phyloP scores from a whole-genome alignment of 2,888 invertebrate genomes.

The Nomada goodeniana region DNA sequence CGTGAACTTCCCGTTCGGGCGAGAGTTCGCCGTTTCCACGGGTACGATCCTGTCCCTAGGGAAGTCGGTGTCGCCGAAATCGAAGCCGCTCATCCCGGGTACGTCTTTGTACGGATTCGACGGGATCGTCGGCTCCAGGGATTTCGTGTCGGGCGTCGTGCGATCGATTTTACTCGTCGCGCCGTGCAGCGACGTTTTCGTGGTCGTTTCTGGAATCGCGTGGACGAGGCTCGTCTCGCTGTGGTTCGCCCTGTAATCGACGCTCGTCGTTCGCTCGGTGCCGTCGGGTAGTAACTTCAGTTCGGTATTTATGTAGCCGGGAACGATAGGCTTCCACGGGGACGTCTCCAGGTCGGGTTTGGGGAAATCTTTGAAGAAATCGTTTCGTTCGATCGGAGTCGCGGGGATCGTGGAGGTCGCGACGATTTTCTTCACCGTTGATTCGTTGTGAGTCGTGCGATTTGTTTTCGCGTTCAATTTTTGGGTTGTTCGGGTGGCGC shows the following conservation, averaged over 20 bases:
- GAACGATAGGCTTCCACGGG: conserved; percentile 82
- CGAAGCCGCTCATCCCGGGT: conserved; percentile 71
- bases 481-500: not conserved
- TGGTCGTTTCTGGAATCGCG: not conserved
- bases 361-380: conserved; percentile 75
- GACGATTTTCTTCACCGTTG: not conserved
- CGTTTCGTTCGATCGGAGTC: conserved; percentile 29
- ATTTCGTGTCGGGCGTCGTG: not conserved
- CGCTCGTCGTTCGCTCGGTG: not conserved
- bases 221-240: not conserved
- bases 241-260: conserved; percentile 37
- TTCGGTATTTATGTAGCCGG: conserved; percentile 76
- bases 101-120: conserved; percentile 43
- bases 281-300: conserved; percentile 67
- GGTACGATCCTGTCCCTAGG: conserved; percentile 79
- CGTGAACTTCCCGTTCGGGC: conserved; percentile 80
- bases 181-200: conserved; percentile 8
- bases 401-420: conserved; percentile 29
- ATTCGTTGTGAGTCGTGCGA: conserved; percentile 13
- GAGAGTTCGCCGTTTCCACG: conserved; percentile 76
- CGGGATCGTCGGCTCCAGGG: conserved; percentile 40
- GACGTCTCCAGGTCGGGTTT: conserved; percentile 81
- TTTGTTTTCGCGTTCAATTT: conserved; percentile 6
- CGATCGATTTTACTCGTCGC: too few species aligned
- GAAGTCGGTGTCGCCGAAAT: conserved; percentile 75